phyloP scores from a whole-genome alignment of 2,888 invertebrate species.

The Sepioteuthis lessoniana region DNA sequence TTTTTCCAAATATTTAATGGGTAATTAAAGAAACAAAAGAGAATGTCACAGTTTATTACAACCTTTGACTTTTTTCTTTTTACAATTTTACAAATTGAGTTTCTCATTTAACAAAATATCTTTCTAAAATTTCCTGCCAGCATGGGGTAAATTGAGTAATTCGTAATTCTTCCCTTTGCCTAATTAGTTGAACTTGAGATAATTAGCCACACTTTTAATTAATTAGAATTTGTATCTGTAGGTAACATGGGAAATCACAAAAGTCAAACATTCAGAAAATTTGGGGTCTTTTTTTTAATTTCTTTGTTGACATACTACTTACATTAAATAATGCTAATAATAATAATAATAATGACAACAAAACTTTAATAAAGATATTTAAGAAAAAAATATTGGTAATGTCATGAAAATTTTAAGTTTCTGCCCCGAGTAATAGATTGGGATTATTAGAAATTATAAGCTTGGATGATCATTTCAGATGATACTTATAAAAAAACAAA shows the following conservation, averaged over 20 bases:
- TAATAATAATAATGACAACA: no score
- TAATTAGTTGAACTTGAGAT: background rate
- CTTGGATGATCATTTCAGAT: no score
- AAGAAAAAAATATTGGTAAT: no score
- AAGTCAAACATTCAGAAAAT: background rate
- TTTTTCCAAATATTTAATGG: background rate
- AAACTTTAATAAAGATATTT: no score
- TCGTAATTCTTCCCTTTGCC: background rate
- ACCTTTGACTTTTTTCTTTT: background rate
- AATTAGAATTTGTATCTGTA: background rate
- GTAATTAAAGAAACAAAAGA: background rate
- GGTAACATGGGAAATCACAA: background rate
- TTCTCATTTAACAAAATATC: background rate
- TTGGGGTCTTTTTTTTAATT: background rate
- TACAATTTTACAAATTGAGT: no score
- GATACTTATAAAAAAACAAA: no score
- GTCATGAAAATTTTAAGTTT: no score
- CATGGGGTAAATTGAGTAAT: slow-evolving; percentile 33
- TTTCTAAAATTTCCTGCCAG: background rate
- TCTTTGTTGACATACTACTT: background rate
- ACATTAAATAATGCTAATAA: background rate
- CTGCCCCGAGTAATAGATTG: no score
- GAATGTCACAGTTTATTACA: background rate
- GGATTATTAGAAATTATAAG: no score
- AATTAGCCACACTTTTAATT: background rate